Base-by-base conservation (phyloP, 2,888 invertebrate species). In the Rhingia rostrata region DNA sequence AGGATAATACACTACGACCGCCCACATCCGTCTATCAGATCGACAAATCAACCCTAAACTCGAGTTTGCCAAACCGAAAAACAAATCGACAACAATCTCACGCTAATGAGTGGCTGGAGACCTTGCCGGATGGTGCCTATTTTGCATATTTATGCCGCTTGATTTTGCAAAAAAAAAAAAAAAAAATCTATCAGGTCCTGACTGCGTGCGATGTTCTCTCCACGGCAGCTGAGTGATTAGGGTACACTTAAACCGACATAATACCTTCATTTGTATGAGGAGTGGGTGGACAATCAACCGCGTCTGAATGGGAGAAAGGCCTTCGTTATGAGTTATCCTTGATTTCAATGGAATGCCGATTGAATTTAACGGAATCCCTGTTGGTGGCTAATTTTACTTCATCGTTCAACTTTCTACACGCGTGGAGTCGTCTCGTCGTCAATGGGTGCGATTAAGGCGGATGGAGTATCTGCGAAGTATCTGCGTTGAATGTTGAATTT, bases 61-160 rank as follows among this genome's bases (percentile, higher is more conserved):
- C 41, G 70, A 69, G 70, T 70, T 63, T 70, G 30, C 64, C 43
- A 72, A 49, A 51, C 63, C 58, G 22, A 64, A 56, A 70, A 78
- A 78, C 63, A 78, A 78, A 78, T 78, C 64, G 78, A 78, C 78
- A 64, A 78, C 78, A 72, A 64, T 78, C 70, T 72, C 51, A 64
- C 49, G 64, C 78, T 78, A 78, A 78, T 78, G 78, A 78, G 70
- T 70, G 70, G 14, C 37, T 49, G 43, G 33, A 53, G 60, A 58
- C 56, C 47, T 64, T 78, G 58, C 64, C 64, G 64, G 35, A 70
- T 70, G 78, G 49, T 58, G 58, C 70, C 70, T 70, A 60, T 43
- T 78, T 78, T 78, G 64, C 70, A 78, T 78, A 78, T 72, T 51
- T 72, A 72, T 78, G 58, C 37, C 37, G 58, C 64, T 58, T 72